A percentile compares a stretch with the other conserved stretches of the same genome.
These are phyloP conservation scores for Crossocerus cetratus DNA, from an alignment of 2,888 invertebrate species.

Conservation along the genomic window DNA sequence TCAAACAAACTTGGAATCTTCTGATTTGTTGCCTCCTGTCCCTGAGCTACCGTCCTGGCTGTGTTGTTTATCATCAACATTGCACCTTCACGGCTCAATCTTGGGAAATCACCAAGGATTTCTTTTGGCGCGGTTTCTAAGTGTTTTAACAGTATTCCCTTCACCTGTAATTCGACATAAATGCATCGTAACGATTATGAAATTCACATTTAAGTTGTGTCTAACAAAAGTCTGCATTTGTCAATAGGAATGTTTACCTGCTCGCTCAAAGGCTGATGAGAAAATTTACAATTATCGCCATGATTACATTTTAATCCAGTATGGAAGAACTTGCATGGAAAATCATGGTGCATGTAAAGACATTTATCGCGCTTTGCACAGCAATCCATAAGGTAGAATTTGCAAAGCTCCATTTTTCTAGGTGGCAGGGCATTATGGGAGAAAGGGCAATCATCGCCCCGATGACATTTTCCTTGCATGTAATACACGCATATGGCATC, in stretches of 20 bases:
- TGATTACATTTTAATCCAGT: slow-evolving; percentile 91
- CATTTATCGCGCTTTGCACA: slow-evolving; percentile 97
- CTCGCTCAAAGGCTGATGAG: slow-evolving; percentile 92
- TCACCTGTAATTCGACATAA: slow-evolving; percentile 65
- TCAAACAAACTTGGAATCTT: slow-evolving; percentile 77
- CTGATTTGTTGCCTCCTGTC: slow-evolving; percentile 64
- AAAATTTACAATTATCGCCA: slow-evolving; percentile 94
- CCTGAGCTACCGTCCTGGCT: slow-evolving; percentile 67
- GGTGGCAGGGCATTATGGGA: slow-evolving; percentile 90
- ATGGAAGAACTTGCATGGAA: slow-evolving; percentile 98
- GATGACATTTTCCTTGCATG: slow-evolving; percentile 92
- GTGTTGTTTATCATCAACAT: slow-evolving; percentile 78
- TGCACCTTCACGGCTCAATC: slow-evolving; percentile 88
- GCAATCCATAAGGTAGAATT: slow-evolving; percentile 96
- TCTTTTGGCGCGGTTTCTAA: slow-evolving; percentile 94
- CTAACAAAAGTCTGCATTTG: too few relatives aligned
- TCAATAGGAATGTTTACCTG: slow-evolving; percentile 77
- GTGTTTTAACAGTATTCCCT: slow-evolving; percentile 81
- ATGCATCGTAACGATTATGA: not conserved
- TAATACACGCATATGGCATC: slow-evolving; percentile 90
- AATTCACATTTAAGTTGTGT: not conserved
- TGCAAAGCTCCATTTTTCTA: slow-evolving; percentile 95
- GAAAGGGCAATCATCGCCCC: slow-evolving; percentile 90
- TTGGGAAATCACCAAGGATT: slow-evolving; percentile 92
- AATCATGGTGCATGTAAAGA: slow-evolving; percentile 97